Evolutionary conservation across 2,888 invertebrate genomes (phyloP).

Genomic region (Caenorhabditis sulstoni): DNA sequence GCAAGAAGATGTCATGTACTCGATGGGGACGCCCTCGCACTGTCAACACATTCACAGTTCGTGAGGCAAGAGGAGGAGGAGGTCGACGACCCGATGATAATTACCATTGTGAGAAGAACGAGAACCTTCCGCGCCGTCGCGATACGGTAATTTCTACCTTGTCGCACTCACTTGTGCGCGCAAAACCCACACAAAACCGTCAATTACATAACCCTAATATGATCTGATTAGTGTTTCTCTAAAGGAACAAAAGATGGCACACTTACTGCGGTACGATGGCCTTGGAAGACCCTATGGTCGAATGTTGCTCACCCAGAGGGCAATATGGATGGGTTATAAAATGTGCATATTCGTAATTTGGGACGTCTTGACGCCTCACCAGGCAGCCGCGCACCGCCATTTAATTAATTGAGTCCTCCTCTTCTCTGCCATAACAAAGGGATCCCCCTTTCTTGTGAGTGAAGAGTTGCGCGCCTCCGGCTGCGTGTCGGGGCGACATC

Average conservation of each 20-base stretch:
- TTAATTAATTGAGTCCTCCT: conserved; percentile 42
- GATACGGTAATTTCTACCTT: conserved; percentile 48
- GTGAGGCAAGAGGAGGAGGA: conserved; percentile 3
- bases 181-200: conserved; percentile 36
- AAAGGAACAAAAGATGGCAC: conserved; percentile 12
- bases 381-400: conserved; percentile 18
- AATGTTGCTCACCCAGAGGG: conserved; percentile 25
- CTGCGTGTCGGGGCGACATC: conserved; percentile 27
- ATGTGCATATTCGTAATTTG: conserved; percentile 41
- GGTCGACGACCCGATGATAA: conserved; percentile 55
- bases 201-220: conserved; percentile 59
- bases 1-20: conserved; percentile 55
- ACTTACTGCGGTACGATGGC: not conserved
- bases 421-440: conserved; percentile 18
- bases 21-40: conserved; percentile 17
- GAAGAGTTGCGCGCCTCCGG: conserved; percentile 6
- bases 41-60: conserved; percentile 55
- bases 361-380: conserved; percentile 33
- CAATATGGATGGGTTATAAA: conserved; percentile 18
- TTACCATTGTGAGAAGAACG: conserved; percentile 51
- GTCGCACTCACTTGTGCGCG: conserved; percentile 14
- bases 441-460: conserved; percentile 8
- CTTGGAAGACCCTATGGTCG: not conserved
- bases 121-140: not conserved
- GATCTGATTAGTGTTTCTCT: conserved; percentile 34